These are phyloP conservation scores for Triplophysa rosa DNA, from an alignment of 2,113 vertebrate species.

Conservation along the genomic window DNA sequence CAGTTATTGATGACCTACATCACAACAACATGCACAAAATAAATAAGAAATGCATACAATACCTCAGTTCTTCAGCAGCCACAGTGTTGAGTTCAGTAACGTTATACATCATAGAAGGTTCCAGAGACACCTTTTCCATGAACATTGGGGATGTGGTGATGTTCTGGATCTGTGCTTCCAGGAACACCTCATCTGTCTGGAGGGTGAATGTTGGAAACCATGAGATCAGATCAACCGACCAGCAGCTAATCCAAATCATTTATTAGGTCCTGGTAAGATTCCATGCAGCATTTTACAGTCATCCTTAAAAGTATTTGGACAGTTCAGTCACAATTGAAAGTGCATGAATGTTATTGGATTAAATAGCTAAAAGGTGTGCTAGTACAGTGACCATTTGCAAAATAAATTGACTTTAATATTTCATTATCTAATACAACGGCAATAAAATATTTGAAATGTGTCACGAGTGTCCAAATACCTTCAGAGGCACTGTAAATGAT, in stretches of 20 bases:
- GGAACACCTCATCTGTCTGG: slow-evolving; percentile 97
- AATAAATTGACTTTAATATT: too few relatives aligned
- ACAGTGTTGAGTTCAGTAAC: slow-evolving; percentile 92
- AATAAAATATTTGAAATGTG: too few relatives aligned
- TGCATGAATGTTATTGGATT: too few relatives aligned
- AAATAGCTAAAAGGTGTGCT: too few relatives aligned
- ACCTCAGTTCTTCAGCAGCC: slow-evolving; percentile 72
- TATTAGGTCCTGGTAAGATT: not conserved
- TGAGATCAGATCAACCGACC: not conserved
- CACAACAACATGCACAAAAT: not conserved
- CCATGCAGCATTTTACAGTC: slow-evolving; percentile 4
- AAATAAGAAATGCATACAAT: slow-evolving; percentile 33
- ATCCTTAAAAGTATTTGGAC: too few relatives aligned
- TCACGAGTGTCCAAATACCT: too few relatives aligned
- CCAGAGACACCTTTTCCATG: slow-evolving; percentile 98
- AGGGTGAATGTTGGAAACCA: slow-evolving; percentile 26
- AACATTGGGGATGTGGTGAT: slow-evolving; percentile 99
- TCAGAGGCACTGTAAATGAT: too few relatives aligned
- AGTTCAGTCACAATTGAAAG: too few relatives aligned
- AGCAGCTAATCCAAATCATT: not conserved
- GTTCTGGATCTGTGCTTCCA: slow-evolving; percentile 99
- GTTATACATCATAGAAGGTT: slow-evolving; percentile 96
- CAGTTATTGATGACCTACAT: too few relatives aligned
- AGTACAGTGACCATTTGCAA: too few relatives aligned
- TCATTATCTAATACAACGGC: too few relatives aligned